These are phyloP conservation scores for Hymenopus coronatus DNA, from an alignment of 2,888 invertebrate genomes.

Conservation along the genomic window DNA sequence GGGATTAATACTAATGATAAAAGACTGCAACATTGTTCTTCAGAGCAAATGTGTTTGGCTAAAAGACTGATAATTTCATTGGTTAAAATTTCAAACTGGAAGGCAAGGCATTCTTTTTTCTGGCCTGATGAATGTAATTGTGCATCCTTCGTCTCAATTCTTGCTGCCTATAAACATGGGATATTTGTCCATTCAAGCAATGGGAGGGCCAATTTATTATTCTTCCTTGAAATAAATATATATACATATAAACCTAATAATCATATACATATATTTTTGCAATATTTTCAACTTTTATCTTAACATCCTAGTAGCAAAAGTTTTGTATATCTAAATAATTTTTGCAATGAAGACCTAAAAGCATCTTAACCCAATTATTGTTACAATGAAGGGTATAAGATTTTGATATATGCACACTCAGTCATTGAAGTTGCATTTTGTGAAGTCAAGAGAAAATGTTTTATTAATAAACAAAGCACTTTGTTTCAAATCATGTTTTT, in stretches of 20 bases:
- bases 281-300: neutral
- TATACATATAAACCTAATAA: neutral
- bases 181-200: neutral
- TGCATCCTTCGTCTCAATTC: neutral
- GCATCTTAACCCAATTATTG: neutral
- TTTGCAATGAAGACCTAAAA: neutral
- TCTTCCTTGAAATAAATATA: constrained; percentile 5
- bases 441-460: neutral
- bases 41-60: neutral
- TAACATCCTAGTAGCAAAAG: neutral
- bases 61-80: neutral
- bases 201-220: neutral
- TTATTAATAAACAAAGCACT: neutral
- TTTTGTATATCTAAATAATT: neutral
- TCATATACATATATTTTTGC: constrained; percentile 10
- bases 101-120: neutral
- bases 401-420: neutral
- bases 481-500: neutral
- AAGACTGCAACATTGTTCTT: neutral
- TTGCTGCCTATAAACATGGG: neutral
- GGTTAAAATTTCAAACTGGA: neutral
- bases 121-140: neutral
- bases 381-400: neutral
- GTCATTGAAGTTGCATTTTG: neutral
- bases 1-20: neutral